Evolutionary conservation across 1,140 invertebrate genomes (phyloP), one percentile per base, ranked within the genome.

Genomic region (Mycetomoellerius zeteki): DNA sequence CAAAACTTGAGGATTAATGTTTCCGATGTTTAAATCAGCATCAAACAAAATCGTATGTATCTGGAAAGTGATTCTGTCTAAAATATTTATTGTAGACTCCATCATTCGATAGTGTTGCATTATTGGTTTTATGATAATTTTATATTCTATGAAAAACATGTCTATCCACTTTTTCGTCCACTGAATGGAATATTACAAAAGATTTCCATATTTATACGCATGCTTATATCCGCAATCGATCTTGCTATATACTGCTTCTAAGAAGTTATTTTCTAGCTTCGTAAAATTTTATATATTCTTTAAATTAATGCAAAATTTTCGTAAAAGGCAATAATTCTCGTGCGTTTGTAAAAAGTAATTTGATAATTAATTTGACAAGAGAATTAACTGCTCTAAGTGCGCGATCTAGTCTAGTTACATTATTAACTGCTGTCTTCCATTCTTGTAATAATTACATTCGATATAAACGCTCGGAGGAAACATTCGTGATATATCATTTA

Each of bases 41-140:
- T 65, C 37, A 8, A 58, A 47, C 27, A 47, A 24, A 27, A 30
- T 60, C 19, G 27, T 37, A 8, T 10, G 2, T 50, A 8, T 33
- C 50, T 65, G 24, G 27, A 21, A 50, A 78, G 37, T 78, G 12
- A 19, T 64, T 65, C 19, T 19, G 19, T 65, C 12, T 5, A 65
- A 78, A 65, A 78, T 80, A 80, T 78, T 67, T 65, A 21, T 67
- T 19, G 7, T 69, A 67, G 65, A 80, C 24, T 80, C 4, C 4
- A 4, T 80, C 43, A 27, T 65, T 10, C 4, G n/a, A 6, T 65
- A 65, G 10, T 14, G 27, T 80, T 81, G n/a, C n/a, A 69, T 80
- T 80, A 80, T 54, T 67, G 47, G n/a, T 67, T 33, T 19, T 69
- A 67, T 81, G 77, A n/a, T 54, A 81, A 81, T 81, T 81, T 80